Conservation (phyloP, 2,888 invertebrate species). For the Dicranocentrus wangi region DNA sequence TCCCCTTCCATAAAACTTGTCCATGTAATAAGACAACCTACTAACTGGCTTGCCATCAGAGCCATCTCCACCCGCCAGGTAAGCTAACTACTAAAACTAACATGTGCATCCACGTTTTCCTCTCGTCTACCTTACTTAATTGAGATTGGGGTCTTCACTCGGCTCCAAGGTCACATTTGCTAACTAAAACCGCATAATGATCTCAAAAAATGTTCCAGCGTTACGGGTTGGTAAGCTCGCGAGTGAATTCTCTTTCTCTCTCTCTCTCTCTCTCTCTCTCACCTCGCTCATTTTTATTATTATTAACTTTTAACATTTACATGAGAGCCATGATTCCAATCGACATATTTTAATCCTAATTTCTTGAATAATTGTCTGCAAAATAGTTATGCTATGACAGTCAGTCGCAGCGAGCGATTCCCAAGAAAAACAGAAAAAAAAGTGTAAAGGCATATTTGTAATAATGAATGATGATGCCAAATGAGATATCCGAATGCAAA, state of each 20-base stretch:
- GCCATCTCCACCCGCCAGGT: conserved; percentile 46
- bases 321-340: too few relatives aligned
- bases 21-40: background rate
- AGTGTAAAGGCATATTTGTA: too few relatives aligned
- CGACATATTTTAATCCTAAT: too few relatives aligned
- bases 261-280: too few relatives aligned
- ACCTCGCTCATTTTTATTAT: too few relatives aligned
- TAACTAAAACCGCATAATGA: background rate
- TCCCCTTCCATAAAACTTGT: background rate
- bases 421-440: too few relatives aligned
- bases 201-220: background rate
- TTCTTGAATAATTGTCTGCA: too few relatives aligned
- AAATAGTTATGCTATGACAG: too few relatives aligned
- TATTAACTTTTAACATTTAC: too few relatives aligned
- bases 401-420: too few relatives aligned
- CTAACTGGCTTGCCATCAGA: conserved; percentile 24
- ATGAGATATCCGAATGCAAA: too few relatives aligned
- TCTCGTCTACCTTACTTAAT: conserved; percentile 49
- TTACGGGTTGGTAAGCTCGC: background rate
- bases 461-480: too few relatives aligned
- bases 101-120: conserved; percentile 26
- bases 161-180: conserved; percentile 60
- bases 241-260: background rate
- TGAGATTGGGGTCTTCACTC: conserved; percentile 69
- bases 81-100: conserved; percentile 9